Evolutionary conservation across 2,888 invertebrate genomes (phyloP).

Genomic region (Xestia xanthographa): DNA sequence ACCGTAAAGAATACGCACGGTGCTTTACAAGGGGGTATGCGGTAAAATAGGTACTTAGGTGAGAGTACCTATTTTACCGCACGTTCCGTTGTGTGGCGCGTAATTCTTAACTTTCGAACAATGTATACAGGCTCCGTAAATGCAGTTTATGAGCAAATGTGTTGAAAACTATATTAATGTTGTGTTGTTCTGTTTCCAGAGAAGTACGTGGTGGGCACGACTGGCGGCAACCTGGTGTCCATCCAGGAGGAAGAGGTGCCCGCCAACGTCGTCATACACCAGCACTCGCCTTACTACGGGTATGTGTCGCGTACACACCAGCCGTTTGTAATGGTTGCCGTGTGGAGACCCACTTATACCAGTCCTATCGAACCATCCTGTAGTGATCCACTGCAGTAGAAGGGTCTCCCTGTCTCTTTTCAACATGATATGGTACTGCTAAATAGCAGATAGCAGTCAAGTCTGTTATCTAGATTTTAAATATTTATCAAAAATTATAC

Average conservation of each 20-base stretch:
- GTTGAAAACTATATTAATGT: neutral
- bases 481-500: neutral
- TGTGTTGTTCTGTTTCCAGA: conserved; percentile 76
- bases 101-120: too few relatives aligned
- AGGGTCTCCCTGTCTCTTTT: neutral
- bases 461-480: neutral
- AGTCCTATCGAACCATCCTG: neutral
- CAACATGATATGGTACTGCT: neutral
- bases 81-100: too few relatives aligned
- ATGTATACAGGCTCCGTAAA: too few relatives aligned
- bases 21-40: too few relatives aligned
- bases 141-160: too few relatives aligned
- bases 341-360: neutral
- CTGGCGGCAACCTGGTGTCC: conserved; percentile 86
- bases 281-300: conserved; percentile 87
- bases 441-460: neutral
- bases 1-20: too few relatives aligned
- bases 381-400: neutral
- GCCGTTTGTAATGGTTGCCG: neutral
- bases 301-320: conserved; percentile 68
- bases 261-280: conserved; percentile 80
- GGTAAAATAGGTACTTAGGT: too few relatives aligned
- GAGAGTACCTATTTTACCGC: too few relatives aligned
- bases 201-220: conserved; percentile 88
- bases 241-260: conserved; percentile 87